Base-by-base conservation (phyloP, 1,140 invertebrate species). In the Penaeus indicus region DNA sequence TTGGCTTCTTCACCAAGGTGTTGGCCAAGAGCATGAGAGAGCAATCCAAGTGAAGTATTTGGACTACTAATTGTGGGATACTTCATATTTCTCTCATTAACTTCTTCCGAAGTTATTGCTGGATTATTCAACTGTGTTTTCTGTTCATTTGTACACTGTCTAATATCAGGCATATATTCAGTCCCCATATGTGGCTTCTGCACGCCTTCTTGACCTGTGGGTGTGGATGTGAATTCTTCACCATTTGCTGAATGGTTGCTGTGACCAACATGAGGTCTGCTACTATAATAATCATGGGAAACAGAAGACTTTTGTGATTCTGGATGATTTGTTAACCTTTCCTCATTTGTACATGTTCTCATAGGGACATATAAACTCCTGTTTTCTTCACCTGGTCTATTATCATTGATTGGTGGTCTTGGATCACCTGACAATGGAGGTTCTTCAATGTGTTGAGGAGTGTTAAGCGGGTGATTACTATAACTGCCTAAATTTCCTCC, bases 291-390 rank as follows among this genome's bases (percentile, higher is more conserved):
- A 87, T 80, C 61, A 67, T 87, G 78, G 61, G 67, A 81, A 32
- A 63, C 38, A 21, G 67, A 60, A 81, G 85, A 87, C 61, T 87
- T 87, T 21, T 69, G 32, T 25, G 63, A 72, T 67, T 67, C 27
- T 54, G 67, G 82, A 84, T 67, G 42, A 67, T 27, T 38, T 82
- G 85, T 63, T 81, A 67, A 62, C 85, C 78, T 87, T 19, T 82
- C 72, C 54, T 80, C 77, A 81, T 80, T 86, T 86, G 85, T 83
- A 83, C 80, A 75, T 61, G 75, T 72, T 75, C 47, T 75, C 78
- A 80, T 72, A 47, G 87, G 38, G 38, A 64, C 75, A 84, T 77
- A 88, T 7, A 62, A 25, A 25, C 79, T 54, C n/a, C 42, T 78
- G 7, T 8, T 79, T 27, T 67, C 69, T 27, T 86, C 75, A 77